A percentile compares a stretch with the other conserved stretches of the same genome.
Evolutionary conservation across 2,888 invertebrate genomes (phyloP).

Genomic region (Isotomurus palustris): DNA sequence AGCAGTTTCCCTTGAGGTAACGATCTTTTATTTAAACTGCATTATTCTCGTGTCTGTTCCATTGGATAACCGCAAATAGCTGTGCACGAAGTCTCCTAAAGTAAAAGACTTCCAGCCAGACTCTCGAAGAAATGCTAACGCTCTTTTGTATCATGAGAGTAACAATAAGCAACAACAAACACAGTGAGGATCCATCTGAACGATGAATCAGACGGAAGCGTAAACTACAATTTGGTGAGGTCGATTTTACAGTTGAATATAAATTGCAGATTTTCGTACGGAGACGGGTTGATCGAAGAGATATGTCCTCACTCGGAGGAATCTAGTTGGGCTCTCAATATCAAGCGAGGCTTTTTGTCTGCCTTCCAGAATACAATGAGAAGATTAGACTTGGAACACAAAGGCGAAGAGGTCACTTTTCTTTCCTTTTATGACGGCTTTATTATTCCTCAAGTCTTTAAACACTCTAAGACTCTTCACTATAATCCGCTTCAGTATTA

Average conservation of each 20-base stretch:
- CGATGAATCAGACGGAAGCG: not conserved
- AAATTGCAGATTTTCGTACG: constrained; percentile 63
- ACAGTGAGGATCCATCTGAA: not conserved
- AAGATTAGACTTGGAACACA: constrained; percentile 73
- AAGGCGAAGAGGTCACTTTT: constrained; percentile 60
- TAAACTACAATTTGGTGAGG: not conserved
- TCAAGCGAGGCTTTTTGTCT: constrained; percentile 80
- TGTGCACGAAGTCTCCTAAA: too few species aligned
- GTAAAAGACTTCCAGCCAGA: too few species aligned
- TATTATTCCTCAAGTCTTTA: not conserved
- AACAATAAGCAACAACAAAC: not conserved
- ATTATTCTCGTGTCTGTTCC: too few species aligned
- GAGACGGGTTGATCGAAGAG: constrained; percentile 77
- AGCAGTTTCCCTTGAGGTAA: constrained; percentile 44
- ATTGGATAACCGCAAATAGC: too few species aligned
- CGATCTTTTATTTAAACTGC: too few species aligned
- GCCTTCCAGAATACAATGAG: constrained; percentile 84
- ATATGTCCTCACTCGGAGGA: constrained; percentile 73
- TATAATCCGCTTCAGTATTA: not conserved
- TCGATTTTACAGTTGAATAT: constrained; percentile 5
- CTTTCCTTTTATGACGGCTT: not conserved
- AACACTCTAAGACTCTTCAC: not conserved
- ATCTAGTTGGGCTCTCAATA: constrained; percentile 76
- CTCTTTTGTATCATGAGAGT: not conserved
- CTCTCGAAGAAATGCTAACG: too few species aligned